Percentiles rank a stretch among this genome's conserved stretches.
These are phyloP conservation scores for Sebastes iracundus DNA, from an alignment of 2,797 vertebrate species.

Conservation along the genomic window DNA sequence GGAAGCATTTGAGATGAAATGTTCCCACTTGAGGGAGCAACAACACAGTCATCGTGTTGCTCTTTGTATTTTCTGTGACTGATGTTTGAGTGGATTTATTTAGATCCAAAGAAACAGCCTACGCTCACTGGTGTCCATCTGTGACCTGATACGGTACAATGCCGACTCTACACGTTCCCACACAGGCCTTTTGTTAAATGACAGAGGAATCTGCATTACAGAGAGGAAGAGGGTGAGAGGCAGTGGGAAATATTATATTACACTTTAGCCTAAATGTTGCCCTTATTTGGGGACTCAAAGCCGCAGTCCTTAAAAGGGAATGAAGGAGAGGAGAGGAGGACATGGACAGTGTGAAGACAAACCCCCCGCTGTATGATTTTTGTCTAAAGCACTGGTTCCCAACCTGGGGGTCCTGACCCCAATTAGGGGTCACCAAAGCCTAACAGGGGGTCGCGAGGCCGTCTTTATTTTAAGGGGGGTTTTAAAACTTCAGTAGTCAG, in stretches of 20 bases:
- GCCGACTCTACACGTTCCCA: slow-evolving; percentile 44
- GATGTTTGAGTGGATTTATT: not conserved
- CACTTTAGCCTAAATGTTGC: slow-evolving; percentile 57
- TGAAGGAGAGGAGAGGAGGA: slow-evolving; percentile 18
- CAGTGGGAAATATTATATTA: slow-evolving; percentile 74
- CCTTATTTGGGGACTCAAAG: slow-evolving; percentile 77
- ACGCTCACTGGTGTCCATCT: slow-evolving; percentile 9
- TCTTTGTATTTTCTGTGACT: not conserved
- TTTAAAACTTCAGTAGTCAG: too few species aligned
- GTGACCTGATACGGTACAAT: slow-evolving; percentile 20
- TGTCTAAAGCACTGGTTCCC: not conserved
- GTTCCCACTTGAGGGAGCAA: not conserved
- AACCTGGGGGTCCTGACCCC: too few species aligned
- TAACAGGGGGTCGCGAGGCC: too few species aligned
- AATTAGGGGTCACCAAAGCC: too few species aligned
- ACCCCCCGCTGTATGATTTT: not conserved
- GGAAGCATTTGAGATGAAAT: not conserved
- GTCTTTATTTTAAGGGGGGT: too few species aligned
- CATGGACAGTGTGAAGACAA: slow-evolving; percentile 29
- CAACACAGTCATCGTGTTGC: not conserved
- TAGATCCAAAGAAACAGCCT: not conserved
- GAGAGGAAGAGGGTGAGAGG: slow-evolving; percentile 37
- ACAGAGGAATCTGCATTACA: slow-evolving; percentile 51
- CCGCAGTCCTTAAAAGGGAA: slow-evolving; percentile 79
- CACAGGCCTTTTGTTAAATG: slow-evolving; percentile 38